Conservation (phyloP, 2,797 vertebrate genomes). For the Pseudochirops cupreus region DNA sequence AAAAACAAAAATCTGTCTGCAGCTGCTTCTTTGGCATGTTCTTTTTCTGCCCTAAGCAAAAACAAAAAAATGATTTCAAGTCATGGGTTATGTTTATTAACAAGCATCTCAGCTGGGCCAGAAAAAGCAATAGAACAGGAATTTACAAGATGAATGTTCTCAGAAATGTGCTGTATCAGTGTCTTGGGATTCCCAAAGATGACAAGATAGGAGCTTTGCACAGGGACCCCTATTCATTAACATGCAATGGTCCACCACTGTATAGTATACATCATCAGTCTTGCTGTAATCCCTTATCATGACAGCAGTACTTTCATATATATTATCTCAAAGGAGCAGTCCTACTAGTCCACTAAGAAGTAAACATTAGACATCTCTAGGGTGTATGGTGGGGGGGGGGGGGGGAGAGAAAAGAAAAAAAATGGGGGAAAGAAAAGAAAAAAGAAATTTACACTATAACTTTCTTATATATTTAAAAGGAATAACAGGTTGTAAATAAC, state of each 20-base stretch:
- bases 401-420: too few species aligned
- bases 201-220: constrained; percentile 49
- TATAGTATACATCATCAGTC: too few species aligned
- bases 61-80: not conserved
- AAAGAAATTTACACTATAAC: not conserved
- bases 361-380: not conserved
- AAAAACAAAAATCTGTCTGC: not conserved
- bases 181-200: constrained; percentile 40
- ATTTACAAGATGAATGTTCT: constrained; percentile 36
- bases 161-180: constrained; percentile 37
- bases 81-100: not conserved
- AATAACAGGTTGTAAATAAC: not conserved
- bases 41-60: not conserved
- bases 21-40: not conserved
- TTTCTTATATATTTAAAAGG: not conserved
- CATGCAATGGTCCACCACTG: not conserved
- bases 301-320: not conserved
- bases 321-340: not conserved
- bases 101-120: not conserved
- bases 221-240: not conserved
- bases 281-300: not conserved
- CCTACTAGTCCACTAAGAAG: not conserved
- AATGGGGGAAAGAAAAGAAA: not conserved
- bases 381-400: too few species aligned
- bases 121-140: constrained; percentile 36